Conservation (phyloP, 2,113 vertebrate genomes). For the Solea solea region DNA sequence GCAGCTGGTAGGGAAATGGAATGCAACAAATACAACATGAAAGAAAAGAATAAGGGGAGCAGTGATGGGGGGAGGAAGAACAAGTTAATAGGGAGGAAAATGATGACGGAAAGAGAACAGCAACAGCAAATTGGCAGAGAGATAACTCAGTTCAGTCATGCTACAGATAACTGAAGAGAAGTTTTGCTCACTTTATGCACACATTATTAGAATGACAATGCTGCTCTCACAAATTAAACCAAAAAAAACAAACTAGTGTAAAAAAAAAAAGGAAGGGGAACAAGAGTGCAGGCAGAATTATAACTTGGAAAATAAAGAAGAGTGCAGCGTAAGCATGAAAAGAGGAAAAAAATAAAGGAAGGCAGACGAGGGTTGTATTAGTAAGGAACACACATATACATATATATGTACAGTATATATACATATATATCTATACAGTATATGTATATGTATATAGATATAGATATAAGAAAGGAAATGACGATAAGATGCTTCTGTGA, state of each 20-base stretch:
- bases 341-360: background rate
- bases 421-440: too few relatives aligned
- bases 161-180: background rate
- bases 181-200: background rate
- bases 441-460: too few relatives aligned
- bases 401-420: too few relatives aligned
- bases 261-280: background rate
- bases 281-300: background rate
- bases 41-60: slow-evolving; percentile 13
- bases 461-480: too few relatives aligned
- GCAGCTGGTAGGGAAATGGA: slow-evolving; percentile 5
- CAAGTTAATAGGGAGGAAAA: slow-evolving; percentile 10
- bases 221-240: background rate
- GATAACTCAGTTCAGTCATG: slow-evolving; percentile 21
- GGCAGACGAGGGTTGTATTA: too few relatives aligned
- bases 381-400: too few relatives aligned
- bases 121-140: slow-evolving; percentile 17
- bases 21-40: slow-evolving; percentile 34
- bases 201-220: background rate
- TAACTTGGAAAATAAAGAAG: background rate
- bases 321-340: background rate
- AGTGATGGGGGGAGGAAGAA: background rate
- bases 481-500: too few relatives aligned
- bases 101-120: background rate
- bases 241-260: background rate